Evolutionary conservation across 2,888 invertebrate genomes (phyloP).

Genomic region (Caenorhabditis sp.): DNA sequence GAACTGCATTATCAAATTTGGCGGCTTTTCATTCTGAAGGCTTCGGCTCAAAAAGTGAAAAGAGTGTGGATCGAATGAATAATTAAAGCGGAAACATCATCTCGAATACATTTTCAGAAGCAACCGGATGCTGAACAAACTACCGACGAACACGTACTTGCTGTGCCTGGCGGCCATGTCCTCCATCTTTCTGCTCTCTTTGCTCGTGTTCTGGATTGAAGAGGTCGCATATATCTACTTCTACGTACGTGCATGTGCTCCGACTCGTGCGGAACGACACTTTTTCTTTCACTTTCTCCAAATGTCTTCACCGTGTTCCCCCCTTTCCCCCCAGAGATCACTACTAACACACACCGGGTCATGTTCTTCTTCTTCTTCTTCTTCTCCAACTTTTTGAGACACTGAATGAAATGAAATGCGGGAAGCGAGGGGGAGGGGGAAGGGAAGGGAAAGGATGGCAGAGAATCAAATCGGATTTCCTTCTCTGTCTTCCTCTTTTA

Average conservation of each 20-base stretch:
- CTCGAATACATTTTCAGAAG: conserved; percentile 69
- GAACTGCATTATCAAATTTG: too few species aligned
- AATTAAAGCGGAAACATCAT: not conserved
- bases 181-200: conserved; percentile 71
- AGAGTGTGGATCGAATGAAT: conserved; percentile 1
- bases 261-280: not conserved
- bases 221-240: conserved; percentile 69
- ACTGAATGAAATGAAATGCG: not conserved
- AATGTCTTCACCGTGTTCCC: too few species aligned
- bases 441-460: not conserved
- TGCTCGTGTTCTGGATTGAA: conserved; percentile 76
- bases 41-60: too few species aligned
- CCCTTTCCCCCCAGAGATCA: conserved; percentile 18
- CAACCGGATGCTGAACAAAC: conserved; percentile 72
- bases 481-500: conserved; percentile 18
- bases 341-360: not conserved
- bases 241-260: conserved; percentile 59
- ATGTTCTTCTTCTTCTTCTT: not conserved
- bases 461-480: conserved; percentile 52
- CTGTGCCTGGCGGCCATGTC: conserved; percentile 72
- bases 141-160: conserved; percentile 70
- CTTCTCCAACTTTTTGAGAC: conserved; percentile 2
- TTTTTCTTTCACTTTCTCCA: too few species aligned
- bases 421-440: conserved; percentile 3
- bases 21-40: too few species aligned